Evolutionary conservation across 2,888 invertebrate species (phyloP).

Genomic region (Papilio protenor): DNA sequence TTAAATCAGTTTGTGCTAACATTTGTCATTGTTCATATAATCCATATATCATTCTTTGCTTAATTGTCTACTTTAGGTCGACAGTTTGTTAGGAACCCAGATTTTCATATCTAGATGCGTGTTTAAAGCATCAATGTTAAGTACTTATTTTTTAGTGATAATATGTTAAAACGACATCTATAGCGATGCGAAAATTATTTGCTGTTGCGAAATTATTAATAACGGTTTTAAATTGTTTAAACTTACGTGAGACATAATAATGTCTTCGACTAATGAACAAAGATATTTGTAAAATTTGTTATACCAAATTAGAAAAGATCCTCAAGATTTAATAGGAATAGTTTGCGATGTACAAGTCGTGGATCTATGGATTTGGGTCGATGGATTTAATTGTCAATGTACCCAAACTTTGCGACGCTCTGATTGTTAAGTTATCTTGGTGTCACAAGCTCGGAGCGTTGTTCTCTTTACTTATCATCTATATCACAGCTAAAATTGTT

Average conservation of each 20-base stretch:
- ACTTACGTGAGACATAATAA: too few relatives aligned
- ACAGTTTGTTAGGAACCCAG: background rate
- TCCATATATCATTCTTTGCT: background rate
- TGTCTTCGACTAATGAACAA: too few relatives aligned
- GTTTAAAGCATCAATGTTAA: background rate
- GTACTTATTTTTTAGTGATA: background rate
- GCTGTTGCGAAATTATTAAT: background rate
- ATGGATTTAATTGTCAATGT: slow-evolving; percentile 18
- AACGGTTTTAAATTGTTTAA: background rate
- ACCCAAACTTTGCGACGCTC: slow-evolving; percentile 3
- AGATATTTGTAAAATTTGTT: background rate
- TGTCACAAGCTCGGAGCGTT: slow-evolving; percentile 12
- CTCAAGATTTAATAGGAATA: background rate
- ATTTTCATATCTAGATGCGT: background rate
- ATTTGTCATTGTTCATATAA: background rate
- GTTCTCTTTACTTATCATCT: slow-evolving; percentile 12
- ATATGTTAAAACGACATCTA: background rate
- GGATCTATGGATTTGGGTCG: slow-evolving; percentile 6
- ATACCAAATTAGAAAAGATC: background rate
- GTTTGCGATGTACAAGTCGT: background rate
- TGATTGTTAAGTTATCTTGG: slow-evolving; percentile 16
- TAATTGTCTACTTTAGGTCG: background rate
- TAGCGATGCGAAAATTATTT: slow-evolving; percentile 5
- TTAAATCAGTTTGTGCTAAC: background rate
- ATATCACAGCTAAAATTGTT: slow-evolving; percentile 7